Conservation (phyloP, 2,113 vertebrate species). For the Bombycilla garrulus region DNA sequence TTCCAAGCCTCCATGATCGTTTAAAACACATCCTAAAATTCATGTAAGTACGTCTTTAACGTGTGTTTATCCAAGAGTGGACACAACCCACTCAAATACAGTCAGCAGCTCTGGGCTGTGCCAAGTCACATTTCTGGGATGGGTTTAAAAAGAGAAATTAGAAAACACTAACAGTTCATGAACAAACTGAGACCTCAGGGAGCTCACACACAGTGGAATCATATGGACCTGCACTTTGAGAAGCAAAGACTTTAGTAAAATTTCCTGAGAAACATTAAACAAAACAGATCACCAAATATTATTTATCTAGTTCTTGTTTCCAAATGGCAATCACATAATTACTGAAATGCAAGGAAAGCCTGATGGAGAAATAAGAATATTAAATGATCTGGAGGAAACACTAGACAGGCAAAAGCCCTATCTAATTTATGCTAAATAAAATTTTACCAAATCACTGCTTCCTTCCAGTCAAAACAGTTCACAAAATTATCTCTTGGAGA, state of each 20-base stretch:
- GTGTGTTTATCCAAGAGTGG: background rate
- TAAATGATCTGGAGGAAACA: background rate
- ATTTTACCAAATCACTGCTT: background rate
- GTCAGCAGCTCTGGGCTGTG: background rate
- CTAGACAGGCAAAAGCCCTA: background rate
- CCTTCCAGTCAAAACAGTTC: slow-evolving; percentile 1
- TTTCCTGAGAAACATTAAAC: background rate
- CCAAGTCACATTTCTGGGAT: background rate
- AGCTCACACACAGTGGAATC: background rate
- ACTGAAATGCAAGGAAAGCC: background rate
- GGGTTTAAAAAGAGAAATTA: background rate
- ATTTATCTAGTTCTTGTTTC: background rate
- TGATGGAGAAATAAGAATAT: background rate
- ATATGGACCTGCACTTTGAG: background rate
- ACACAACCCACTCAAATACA: background rate
- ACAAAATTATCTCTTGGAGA: background rate
- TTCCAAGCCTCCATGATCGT: background rate
- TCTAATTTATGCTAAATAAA: background rate
- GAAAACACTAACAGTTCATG: background rate
- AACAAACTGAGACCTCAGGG: background rate
- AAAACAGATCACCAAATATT: background rate
- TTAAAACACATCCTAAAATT: background rate
- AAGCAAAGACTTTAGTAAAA: background rate
- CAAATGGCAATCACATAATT: background rate
- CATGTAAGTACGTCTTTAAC: background rate